These are phyloP conservation scores for Rattus norvegicus DNA, from an alignment of 2,113 vertebrate genomes.

Conservation along the genomic window DNA sequence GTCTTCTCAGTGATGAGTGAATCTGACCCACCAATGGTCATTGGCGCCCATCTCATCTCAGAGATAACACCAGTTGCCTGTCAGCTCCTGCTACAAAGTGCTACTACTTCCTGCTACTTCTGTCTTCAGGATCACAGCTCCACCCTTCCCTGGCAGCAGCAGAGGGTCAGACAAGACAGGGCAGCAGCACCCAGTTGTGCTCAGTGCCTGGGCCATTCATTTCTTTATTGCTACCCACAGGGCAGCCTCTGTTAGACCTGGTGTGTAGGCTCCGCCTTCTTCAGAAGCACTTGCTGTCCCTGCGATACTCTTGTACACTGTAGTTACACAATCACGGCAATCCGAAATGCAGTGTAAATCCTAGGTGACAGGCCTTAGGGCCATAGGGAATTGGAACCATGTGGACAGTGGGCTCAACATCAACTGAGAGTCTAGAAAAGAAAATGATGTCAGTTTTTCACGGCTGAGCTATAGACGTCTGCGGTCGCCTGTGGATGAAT, in stretches of 20 bases:
- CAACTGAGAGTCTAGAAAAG: neutral
- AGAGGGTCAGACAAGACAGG: neutral
- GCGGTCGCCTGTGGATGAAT: neutral
- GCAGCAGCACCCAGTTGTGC: neutral
- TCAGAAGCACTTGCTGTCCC: neutral
- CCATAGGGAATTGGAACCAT: neutral
- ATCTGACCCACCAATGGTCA: neutral
- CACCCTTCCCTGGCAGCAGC: neutral
- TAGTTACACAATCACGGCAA: neutral
- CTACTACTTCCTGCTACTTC: neutral
- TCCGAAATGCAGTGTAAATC: neutral
- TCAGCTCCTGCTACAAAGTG: no score
- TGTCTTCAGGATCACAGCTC: neutral
- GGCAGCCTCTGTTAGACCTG: neutral
- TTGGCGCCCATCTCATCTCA: no score
- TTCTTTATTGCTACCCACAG: neutral
- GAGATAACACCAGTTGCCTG: no score
- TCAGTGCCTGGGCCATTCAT: neutral
- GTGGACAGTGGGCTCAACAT: neutral
- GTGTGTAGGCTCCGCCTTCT: rapidly evolving
- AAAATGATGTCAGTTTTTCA: neutral
- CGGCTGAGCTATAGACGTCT: neutral
- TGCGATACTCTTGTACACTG: neutral
- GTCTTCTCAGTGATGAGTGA: neutral
- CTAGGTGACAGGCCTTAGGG: neutral